These are phyloP conservation scores for Uropetala carovei DNA, from an alignment of 2,888 invertebrate species.

Conservation along the genomic window DNA sequence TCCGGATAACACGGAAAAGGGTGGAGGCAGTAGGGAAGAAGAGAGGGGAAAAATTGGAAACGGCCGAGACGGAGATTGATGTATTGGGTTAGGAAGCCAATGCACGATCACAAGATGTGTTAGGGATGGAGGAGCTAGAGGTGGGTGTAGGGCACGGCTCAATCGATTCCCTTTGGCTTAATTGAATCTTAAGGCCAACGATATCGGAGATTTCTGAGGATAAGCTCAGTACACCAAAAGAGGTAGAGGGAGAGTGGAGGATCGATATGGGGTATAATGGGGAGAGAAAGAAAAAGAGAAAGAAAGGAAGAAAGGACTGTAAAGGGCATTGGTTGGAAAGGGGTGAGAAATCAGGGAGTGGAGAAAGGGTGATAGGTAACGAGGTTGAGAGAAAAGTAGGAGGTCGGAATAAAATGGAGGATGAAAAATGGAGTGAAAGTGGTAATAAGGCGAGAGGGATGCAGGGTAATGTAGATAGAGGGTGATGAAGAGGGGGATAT, in stretches of 20 bases:
- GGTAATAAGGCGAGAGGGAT: not conserved
- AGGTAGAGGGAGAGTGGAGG: not conserved
- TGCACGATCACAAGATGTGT: not conserved
- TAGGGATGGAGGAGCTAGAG: not conserved
- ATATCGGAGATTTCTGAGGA: conserved; percentile 55
- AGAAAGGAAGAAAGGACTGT: not conserved
- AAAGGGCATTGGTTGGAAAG: too few species aligned
- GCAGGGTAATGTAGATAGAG: not conserved
- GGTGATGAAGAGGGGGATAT: not conserved
- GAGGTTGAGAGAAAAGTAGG: not conserved
- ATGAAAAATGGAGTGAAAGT: not conserved
- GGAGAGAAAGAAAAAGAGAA: not conserved
- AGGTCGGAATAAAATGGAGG: not conserved
- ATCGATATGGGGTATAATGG: not conserved
- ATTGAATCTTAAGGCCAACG: conserved; percentile 61
- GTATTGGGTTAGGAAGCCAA: conserved; percentile 21
- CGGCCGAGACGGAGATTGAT: conserved; percentile 28
- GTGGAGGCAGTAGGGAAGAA: not conserved
- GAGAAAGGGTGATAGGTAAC: not conserved
- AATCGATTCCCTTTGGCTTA: conserved; percentile 53
- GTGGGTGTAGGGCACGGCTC: not conserved
- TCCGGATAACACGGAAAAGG: not conserved
- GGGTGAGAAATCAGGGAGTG: too few species aligned
- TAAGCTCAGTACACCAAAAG: conserved; percentile 39
- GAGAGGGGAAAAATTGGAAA: not conserved